Percentiles rank a stretch among this genome's conserved stretches.
Conservation (phyloP, 2,113 vertebrate species). For the Artemisiospiza belli region DNA sequence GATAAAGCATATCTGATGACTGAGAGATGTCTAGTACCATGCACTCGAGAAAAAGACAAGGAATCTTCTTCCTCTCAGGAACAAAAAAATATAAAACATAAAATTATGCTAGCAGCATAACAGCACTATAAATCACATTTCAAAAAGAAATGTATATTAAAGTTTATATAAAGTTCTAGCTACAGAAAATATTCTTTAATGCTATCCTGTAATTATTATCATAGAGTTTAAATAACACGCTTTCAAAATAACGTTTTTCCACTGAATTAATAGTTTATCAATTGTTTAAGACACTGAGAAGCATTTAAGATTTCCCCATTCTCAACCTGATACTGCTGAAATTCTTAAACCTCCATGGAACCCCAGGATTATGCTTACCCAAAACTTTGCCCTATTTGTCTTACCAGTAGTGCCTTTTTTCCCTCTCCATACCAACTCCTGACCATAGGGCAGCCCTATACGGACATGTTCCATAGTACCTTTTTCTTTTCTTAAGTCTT, state of each 20-base stretch:
- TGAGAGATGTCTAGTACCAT: background rate
- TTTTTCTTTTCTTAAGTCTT: background rate
- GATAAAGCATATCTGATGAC: background rate
- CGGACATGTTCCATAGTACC: background rate
- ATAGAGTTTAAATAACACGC: background rate
- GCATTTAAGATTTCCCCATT: background rate
- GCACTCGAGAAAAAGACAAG: background rate
- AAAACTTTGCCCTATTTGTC: background rate
- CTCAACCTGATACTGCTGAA: accelerated
- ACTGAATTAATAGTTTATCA: background rate
- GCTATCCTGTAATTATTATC: background rate
- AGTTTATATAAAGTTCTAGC: background rate
- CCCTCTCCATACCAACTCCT: background rate
- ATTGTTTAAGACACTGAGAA: background rate
- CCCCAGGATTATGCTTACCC: background rate
- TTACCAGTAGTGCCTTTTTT: background rate
- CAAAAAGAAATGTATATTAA: background rate
- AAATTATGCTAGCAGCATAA: background rate
- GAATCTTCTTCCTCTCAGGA: background rate
- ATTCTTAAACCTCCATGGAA: background rate
- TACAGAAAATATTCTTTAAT: background rate
- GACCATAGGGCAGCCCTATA: background rate
- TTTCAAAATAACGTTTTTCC: background rate
- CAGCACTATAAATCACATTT: background rate
- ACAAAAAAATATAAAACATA: background rate